phyloP scores from a whole-genome alignment of 2,888 invertebrate genomes.

The Ormia ochracea region DNA sequence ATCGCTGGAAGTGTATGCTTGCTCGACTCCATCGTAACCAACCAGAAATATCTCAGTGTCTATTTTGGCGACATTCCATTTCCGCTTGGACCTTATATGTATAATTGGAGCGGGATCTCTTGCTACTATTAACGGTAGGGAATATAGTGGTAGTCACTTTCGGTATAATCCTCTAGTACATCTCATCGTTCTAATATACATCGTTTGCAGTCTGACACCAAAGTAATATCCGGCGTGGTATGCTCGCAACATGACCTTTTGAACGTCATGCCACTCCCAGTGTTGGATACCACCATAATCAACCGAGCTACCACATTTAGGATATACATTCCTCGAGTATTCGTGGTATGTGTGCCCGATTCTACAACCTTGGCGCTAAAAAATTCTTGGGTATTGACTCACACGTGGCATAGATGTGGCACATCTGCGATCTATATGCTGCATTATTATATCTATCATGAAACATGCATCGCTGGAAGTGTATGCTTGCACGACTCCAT shows the following conservation, averaged over 20 bases:
- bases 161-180: conserved; percentile 38
- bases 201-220: neutral
- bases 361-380: neutral
- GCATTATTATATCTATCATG: neutral
- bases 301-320: conserved; percentile 46
- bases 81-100: neutral
- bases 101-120: neutral
- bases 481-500: neutral
- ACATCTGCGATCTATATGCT: neutral
- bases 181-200: conserved; percentile 14
- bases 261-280: conserved; percentile 8
- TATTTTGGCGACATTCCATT: neutral
- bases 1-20: neutral
- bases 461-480: neutral
- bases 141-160: conserved; percentile 35
- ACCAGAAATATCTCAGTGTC: neutral
- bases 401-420: neutral
- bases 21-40: neutral
- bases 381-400: neutral
- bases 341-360: neutral
- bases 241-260: conserved; percentile 29
- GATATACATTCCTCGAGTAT: conserved; percentile 30
- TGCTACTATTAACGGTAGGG: neutral
- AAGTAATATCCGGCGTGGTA: conserved; percentile 37
- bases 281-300: conserved; percentile 32